Base-by-base conservation (phyloP, 2,888 invertebrate species). In the Antitype chi region DNA sequence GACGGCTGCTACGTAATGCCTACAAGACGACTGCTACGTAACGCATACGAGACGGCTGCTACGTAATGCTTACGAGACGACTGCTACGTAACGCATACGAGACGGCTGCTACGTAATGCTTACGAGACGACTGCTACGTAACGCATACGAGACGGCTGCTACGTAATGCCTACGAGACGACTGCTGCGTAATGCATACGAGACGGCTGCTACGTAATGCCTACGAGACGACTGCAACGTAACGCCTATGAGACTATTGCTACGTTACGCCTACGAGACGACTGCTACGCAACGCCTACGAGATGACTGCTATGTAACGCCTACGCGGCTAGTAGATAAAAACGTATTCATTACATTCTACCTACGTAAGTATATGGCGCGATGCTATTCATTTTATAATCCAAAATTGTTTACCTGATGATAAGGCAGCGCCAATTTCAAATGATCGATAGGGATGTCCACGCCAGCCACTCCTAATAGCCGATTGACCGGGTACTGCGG, bases 371-470 rank as follows among this genome's bases (percentile, higher is more conserved):
- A 1, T 20, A 49, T 7, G 4, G 17, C 49, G 8, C n/a, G 49
- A 49, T 70, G n/a, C 20, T 32, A 67, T 67, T 52, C 28, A 75
- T 75, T 28, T 57, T 64, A 57, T 32, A 49, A 68, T 52, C 15
- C 20, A 17, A 9, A 23, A 17, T 38, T 38, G 17, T 77, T 80
- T 78, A 95, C 96, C 94, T 94, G 92, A 86, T 95, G 92, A 88
- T 95, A 96, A 23, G 96, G 96, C 25, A 96, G 89, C 63, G 94
- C 84, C 53, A 95, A 82, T 87, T 95, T 96, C 82, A 96, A 84
- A 81, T 96, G 95, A 74, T 96, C 95, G 75, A 96, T 89, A 5
- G 96, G 96, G 66, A 96, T 96, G 74, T 96, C 96, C 11, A 96
- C 93, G 0, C 96, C 96, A 2, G 96, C 96, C 0, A 96, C 96